phyloP scores from a whole-genome alignment of 2,113 vertebrate genomes.

The Neogobius melanostomus region DNA sequence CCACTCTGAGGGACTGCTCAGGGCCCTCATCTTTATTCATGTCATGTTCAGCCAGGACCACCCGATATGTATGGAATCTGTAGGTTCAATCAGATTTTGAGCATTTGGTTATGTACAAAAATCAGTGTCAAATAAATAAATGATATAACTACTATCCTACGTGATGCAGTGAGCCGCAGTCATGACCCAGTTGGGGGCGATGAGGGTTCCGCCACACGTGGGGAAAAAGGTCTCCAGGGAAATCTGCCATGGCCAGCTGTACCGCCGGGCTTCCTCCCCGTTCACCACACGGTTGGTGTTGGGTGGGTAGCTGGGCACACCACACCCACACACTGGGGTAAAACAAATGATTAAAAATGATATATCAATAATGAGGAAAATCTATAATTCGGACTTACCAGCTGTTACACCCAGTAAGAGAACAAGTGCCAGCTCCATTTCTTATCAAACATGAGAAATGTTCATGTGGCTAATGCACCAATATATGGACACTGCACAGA shows the following conservation, averaged over 20 bases:
- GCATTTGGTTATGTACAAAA: neutral
- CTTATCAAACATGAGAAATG: conserved; percentile 8
- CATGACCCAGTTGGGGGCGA: conserved; percentile 67
- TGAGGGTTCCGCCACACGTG: conserved; percentile 68
- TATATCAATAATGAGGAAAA: neutral
- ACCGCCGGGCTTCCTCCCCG: conserved; percentile 59
- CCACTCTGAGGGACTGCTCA: conserved; percentile 63
- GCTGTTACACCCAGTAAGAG: conserved; percentile 45
- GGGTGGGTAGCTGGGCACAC: conserved; percentile 43
- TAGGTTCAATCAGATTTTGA: neutral
- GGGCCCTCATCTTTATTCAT: conserved; percentile 56
- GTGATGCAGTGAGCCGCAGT: conserved; percentile 71
- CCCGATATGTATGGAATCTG: conserved; percentile 64
- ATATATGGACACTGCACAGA: conserved; percentile 37
- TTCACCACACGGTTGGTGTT: conserved; percentile 56
- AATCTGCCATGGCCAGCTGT: conserved; percentile 75
- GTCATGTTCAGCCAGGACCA: conserved; percentile 67
- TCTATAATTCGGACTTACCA: conserved; percentile 38
- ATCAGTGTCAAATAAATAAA: neutral
- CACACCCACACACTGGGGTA: conserved; percentile 57
- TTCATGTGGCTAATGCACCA: conserved; percentile 10
- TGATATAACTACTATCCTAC: conserved; percentile 22
- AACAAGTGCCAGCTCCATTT: conserved; percentile 46
- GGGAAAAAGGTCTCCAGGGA: conserved; percentile 65
- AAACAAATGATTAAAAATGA: neutral